These are phyloP conservation scores for Tanypteryx hageni DNA, from an alignment of 2,888 invertebrate species.

Conservation along the genomic window DNA sequence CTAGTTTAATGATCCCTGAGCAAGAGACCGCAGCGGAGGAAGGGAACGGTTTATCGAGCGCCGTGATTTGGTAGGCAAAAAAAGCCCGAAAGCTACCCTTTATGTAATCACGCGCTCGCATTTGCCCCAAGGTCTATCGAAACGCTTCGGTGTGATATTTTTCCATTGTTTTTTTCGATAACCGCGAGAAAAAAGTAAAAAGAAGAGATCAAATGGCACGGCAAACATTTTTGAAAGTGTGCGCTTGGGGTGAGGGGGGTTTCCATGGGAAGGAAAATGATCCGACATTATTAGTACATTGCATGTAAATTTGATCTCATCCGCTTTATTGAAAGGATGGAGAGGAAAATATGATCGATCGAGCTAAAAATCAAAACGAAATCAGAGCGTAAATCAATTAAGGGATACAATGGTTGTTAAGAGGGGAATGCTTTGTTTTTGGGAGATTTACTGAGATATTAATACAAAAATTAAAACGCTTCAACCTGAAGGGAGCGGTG, in stretches of 20 bases:
- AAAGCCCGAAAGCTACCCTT: background rate
- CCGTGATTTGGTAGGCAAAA: background rate
- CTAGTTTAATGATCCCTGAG: too few relatives aligned
- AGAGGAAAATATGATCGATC: background rate
- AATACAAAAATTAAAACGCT: too few relatives aligned
- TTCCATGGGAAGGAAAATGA: background rate
- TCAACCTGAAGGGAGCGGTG: too few relatives aligned
- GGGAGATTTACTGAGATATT: too few relatives aligned
- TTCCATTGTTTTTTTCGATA: background rate
- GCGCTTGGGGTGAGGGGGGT: background rate
- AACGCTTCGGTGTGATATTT: background rate
- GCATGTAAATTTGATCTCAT: background rate
- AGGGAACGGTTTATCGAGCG: background rate
- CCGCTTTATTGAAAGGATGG: background rate
- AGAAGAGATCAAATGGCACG: background rate
- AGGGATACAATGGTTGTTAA: background rate
- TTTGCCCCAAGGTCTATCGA: background rate
- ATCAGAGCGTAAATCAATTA: background rate
- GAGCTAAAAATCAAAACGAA: background rate
- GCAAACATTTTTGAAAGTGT: background rate
- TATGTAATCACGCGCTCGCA: too few relatives aligned
- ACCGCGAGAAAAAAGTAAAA: background rate
- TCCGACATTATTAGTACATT: conserved; percentile 16
- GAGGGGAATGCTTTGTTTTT: background rate
- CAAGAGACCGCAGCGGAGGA: too few relatives aligned